Base-by-base conservation (phyloP, 2,797 vertebrate genomes). In the Macropus fuliginosus region DNA sequence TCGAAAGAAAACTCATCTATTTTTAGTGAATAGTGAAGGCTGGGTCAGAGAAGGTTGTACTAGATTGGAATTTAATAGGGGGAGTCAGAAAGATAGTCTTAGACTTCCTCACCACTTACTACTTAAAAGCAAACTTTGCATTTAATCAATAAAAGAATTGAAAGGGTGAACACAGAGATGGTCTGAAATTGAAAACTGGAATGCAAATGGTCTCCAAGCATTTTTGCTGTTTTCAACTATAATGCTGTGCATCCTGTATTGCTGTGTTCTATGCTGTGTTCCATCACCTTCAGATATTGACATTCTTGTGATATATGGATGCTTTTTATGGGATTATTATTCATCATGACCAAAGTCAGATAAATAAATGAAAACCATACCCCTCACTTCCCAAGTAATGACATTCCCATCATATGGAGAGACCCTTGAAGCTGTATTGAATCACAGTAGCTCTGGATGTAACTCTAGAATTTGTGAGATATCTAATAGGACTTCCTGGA, bases 291-390 rank as follows among this genome's bases (percentile, higher is more conserved):
- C 87, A 91, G 59, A 55, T 96, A 96, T 97, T 96, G 97, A 94
- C 40, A 55, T 96, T 94, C 94, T 93, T 89, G 91, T 92, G 95
- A 94, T 93, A 92, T 93, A 94, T 56, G 91, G 95, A 81, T 97
- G 96, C 96, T 90, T 93, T 96, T 96, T 94, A 91, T 93, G 94
- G 91, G 95, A 95, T 97, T 94, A 46, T 98, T 96, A 55, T 94
- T 97, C 87, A 55, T 95, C 62, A 11, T 96, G 97, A 97, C 97
- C 93, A 95, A 93, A 97, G 89, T 91, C 95, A 97, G 95, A 98
- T 94, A 98, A 97, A 96, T 96, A 50, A 97, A 97, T 97, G 92
- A 97, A 96, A 98, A 97, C 93, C 91, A 94, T 96, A 94, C 97
- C 94, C 90, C 87, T 55, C 91, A 95, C 91, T 91, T 96, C 94